Evolutionary conservation across 1,140 invertebrate genomes (phyloP), one percentile per base, ranked within the genome.

Genomic region (Platyura marginata): DNA sequence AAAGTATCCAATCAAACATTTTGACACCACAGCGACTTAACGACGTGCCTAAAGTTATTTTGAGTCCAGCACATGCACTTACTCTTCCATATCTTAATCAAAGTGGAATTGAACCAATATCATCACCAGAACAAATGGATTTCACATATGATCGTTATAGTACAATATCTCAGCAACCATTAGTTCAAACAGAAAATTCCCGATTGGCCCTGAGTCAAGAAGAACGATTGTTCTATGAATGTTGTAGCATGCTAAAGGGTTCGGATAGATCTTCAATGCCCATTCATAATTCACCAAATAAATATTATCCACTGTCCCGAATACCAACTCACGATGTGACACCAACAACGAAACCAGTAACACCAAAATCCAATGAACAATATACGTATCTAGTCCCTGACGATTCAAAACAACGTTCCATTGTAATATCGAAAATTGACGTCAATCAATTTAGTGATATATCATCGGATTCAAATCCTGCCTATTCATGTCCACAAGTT

Each of bases 221-320:
- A 40, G 56, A 61, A 41, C 53, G 58, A 2, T 49, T 61, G 25
- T 61, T 61, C 33, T 61, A 59, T 44, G 58, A 61, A 41, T 61
- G 58, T 42, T 58, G 56, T 44, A 60, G 58, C 42, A 60, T 61
- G 10, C 40, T 61, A 3, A 61, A 61, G 43, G 55, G 57, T 20
- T 54, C 57, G 3, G 53, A 58, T 42, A 52, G 53, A 4, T 50
- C 54, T 1, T 45, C 40, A 38, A 43, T 46, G 9, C 20, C 9
- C 21, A 20, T 45, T 0, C 39, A 44, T 38, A 42, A 43, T 19
- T 18, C 41, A 16, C 18, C 11, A 20, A 36, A 34, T 19, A 39
- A 39, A 20, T 45, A 47, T 40, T 36, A 36, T 36, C 10, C 9
- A n/a, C 15, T 36, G 15, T 6, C 9, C 15, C 4, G 15, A 11